A percentile compares a stretch with the other conserved stretches of the same genome.
Evolutionary conservation across 37 sponge, comb jelly and placozoan species (phyloP).

Genomic region (Petrosia ficiformis): DNA sequence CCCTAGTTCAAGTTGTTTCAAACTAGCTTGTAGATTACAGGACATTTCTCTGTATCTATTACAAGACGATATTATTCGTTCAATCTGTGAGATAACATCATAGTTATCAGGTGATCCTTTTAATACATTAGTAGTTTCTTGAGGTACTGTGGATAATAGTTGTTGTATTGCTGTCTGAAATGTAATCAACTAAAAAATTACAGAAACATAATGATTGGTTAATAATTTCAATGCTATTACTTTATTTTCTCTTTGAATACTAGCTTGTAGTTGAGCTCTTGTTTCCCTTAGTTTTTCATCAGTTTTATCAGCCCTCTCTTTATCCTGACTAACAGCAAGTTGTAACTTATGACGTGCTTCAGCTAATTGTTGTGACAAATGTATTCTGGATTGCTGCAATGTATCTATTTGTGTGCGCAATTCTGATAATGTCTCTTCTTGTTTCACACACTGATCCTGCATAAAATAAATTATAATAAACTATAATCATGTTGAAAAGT

Average conservation of each 20-base stretch:
- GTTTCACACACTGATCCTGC: conserved; percentile 32
- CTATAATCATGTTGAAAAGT: too few relatives aligned
- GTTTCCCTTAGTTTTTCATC: neutral
- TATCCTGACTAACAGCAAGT: conserved; percentile 1
- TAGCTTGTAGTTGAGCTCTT: neutral
- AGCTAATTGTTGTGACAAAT: conserved; percentile 43
- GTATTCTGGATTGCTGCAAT: conserved; percentile 14
- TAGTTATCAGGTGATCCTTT: neutral
- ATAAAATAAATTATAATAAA: neutral
- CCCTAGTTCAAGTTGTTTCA: conserved; percentile 60
- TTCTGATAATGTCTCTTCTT: conserved; percentile 14
- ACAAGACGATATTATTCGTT: conserved; percentile 15
- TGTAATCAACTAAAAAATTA: conserved; percentile 7
- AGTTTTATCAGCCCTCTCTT: neutral
- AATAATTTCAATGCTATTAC: neutral
- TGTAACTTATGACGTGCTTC: conserved; percentile 31
- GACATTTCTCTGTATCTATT: conserved; percentile 15
- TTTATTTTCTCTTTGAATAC: conserved; percentile 12
- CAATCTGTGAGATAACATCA: conserved; percentile 5
- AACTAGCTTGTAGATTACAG: conserved; percentile 46
- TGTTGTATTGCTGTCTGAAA: conserved; percentile 38
- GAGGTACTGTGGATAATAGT: conserved; percentile 7
- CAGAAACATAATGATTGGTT: neutral
- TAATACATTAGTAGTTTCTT: neutral
- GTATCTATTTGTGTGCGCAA: conserved; percentile 17